These are phyloP conservation scores for Boleophthalmus pectinirostris DNA, from an alignment of 2,113 vertebrate genomes.

Conservation along the genomic window DNA sequence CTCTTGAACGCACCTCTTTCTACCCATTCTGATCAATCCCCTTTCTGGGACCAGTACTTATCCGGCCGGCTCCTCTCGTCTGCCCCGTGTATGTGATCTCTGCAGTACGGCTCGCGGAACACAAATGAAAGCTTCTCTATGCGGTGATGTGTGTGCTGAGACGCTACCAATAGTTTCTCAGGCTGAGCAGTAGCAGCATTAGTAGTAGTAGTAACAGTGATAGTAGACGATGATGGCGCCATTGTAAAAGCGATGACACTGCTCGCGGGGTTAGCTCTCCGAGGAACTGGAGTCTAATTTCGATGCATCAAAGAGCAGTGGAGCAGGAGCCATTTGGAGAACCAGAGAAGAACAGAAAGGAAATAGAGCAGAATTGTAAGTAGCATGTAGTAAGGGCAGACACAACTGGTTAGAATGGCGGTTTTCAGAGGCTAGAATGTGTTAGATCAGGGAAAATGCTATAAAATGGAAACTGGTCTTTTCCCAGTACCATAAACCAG, in stretches of 20 bases:
- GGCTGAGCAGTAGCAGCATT: no score
- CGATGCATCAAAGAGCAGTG: conserved; percentile 3
- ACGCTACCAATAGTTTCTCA: not conserved
- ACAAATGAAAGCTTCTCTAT: conserved; percentile 8
- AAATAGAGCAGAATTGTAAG: not conserved
- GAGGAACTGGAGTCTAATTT: not conserved
- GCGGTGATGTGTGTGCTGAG: not conserved
- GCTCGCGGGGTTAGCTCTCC: not conserved
- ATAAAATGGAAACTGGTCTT: no score
- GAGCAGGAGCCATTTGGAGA: not conserved
- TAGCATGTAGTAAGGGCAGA: not conserved
- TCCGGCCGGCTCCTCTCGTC: conserved; percentile 13
- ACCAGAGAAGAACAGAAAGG: not conserved
- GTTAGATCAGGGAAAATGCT: no score
- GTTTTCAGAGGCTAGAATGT: not conserved
- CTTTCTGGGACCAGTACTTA: conserved; percentile 28
- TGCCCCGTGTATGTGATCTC: conserved; percentile 12
- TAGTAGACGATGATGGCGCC: not conserved
- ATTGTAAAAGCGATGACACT: conserved; percentile 5
- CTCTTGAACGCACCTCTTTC: conserved; percentile 29
- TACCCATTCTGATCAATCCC: conserved; percentile 44
- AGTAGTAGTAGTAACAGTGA: not conserved
- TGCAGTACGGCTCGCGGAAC: conserved; percentile 13
- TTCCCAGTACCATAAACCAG: no score
- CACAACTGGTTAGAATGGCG: not conserved